Evolutionary conservation across 2,113 vertebrate genomes (phyloP).

Genomic region (Hydrolagus affinis): DNA sequence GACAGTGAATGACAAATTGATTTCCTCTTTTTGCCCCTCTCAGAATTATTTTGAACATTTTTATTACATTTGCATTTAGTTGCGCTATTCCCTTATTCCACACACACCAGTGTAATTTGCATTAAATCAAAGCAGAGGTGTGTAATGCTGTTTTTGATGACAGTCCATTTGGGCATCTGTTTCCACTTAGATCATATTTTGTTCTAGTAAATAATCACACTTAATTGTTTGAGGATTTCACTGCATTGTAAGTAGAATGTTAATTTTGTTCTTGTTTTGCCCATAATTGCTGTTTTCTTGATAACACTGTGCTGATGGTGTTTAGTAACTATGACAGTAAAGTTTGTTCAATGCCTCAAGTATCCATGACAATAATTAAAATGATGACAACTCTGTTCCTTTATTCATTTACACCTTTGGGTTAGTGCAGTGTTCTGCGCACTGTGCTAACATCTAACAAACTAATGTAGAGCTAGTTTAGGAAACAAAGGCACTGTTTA

Average conservation of each 20-base stretch:
- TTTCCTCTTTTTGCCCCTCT: background rate
- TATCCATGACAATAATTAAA: conserved; percentile 31
- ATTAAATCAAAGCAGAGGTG: background rate
- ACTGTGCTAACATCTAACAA: background rate
- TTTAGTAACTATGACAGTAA: conserved; percentile 27
- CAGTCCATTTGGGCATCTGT: conserved; percentile 1
- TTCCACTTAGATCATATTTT: conserved; percentile 22
- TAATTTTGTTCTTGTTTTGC: conserved; percentile 31
- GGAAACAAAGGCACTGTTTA: background rate
- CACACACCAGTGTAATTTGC: background rate
- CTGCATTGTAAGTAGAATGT: conserved; percentile 28
- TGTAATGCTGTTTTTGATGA: background rate
- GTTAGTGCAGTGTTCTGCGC: background rate
- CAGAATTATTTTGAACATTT: background rate
- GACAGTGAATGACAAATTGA: background rate
- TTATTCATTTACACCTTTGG: conserved; percentile 16
- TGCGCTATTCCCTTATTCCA: background rate
- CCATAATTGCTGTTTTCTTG: conserved; percentile 30
- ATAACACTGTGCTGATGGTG: conserved; percentile 12
- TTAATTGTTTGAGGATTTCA: conserved; percentile 30
- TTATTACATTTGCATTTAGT: background rate
- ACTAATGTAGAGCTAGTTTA: background rate
- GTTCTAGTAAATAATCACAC: conserved; percentile 23
- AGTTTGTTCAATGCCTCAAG: conserved; percentile 28
- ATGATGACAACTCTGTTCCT: conserved; percentile 20